Percentiles rank a stretch among this genome's conserved stretches.
phyloP scores from a whole-genome alignment of 2,888 invertebrate genomes.

The Heterodera filipjevi region DNA sequence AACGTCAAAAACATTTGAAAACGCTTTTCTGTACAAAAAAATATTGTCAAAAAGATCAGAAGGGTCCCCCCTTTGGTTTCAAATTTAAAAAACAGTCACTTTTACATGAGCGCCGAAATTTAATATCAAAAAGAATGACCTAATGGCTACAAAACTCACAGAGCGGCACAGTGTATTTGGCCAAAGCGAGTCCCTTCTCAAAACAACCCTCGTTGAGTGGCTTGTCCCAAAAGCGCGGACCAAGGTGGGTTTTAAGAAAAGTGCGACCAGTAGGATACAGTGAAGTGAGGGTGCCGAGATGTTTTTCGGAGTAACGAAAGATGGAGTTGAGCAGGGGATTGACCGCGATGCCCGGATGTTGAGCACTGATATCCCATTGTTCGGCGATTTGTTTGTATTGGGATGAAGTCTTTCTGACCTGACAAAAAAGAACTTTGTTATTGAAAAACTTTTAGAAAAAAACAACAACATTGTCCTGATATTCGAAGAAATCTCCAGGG shows the following conservation, averaged over 20 bases:
- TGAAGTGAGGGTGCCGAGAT: constrained; percentile 39
- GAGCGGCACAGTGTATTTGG: constrained; percentile 57
- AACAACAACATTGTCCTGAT: constrained; percentile 53
- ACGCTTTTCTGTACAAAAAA: no score
- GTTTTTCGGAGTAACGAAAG: constrained; percentile 44
- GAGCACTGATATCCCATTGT: constrained; percentile 55
- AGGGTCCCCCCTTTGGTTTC: no score
- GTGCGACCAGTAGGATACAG: constrained; percentile 36
- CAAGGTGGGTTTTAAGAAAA: constrained; percentile 41
- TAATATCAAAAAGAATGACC: constrained; percentile 12
- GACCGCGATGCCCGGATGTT: constrained; percentile 62
- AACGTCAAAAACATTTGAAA: no score
- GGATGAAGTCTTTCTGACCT: constrained; percentile 51
- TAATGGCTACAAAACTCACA: constrained; percentile 41
- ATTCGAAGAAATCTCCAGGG: constrained; percentile 55
- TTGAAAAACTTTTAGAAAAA: no score
- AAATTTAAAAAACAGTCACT: no score
- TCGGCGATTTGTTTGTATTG: constrained; percentile 61
- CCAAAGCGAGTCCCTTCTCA: constrained; percentile 58
- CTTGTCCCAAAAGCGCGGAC: constrained; percentile 62
- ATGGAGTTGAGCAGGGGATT: constrained; percentile 52
- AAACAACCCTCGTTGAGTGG: constrained; percentile 62
- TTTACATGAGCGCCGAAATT: no score
- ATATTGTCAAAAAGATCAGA: no score
- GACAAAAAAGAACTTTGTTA: constrained; percentile 25